Evolutionary conservation across 2,113 vertebrate genomes (phyloP).

Genomic region (Callorhinus ursinus): DNA sequence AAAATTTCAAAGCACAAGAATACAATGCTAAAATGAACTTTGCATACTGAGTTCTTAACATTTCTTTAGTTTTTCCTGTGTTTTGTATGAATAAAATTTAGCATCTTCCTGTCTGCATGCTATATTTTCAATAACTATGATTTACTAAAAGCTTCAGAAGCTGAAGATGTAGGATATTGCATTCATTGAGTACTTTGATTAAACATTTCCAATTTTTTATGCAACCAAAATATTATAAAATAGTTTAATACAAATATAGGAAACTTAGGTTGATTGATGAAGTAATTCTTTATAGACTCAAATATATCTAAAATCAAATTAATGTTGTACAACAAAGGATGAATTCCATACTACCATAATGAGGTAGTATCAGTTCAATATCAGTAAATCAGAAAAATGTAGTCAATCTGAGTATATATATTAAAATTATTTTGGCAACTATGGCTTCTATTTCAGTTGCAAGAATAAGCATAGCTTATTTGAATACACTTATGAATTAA

Average conservation of each 20-base stretch:
- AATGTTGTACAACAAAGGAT: not conserved
- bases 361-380: not conserved
- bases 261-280: not conserved
- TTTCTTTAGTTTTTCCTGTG: not conserved
- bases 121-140: not conserved
- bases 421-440: not conserved
- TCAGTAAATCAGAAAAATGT: not conserved
- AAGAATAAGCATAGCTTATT: not conserved
- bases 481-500: not conserved
- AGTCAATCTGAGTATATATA: not conserved
- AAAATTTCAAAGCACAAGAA: not conserved
- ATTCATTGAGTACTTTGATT: not conserved
- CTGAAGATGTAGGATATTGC: not conserved
- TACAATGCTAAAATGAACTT: not conserved
- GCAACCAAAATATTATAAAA: not conserved
- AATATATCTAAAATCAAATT: not conserved
- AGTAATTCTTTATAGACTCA: not conserved
- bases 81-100: slow-evolving; percentile 15
- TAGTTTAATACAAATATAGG: not conserved
- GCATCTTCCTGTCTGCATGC: not conserved
- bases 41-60: not conserved
- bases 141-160: not conserved
- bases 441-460: not conserved
- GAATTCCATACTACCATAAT: not conserved
- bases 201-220: not conserved